phyloP scores from a whole-genome alignment of 2,888 invertebrate species.

The Horisme vitalbata region DNA sequence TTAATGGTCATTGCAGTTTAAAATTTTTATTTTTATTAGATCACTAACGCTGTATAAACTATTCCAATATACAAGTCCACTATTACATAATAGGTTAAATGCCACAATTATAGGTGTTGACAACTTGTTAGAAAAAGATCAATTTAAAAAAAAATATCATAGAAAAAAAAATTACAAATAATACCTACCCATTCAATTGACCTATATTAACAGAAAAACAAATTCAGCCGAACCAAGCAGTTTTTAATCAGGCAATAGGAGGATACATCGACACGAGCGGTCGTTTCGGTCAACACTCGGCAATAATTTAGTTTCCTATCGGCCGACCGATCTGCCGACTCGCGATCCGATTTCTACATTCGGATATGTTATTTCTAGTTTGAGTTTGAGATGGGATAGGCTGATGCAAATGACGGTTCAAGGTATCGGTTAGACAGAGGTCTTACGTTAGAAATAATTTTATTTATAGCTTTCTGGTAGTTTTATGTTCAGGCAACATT shows the following conservation, averaged over 20 bases:
- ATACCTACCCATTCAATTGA: too few relatives aligned
- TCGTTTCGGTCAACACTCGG: constrained; percentile 57
- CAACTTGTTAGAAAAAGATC: too few relatives aligned
- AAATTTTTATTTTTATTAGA: too few relatives aligned
- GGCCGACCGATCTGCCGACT: constrained; percentile 62
- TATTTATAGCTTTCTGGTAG: background rate
- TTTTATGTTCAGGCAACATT: too few relatives aligned
- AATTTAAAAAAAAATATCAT: too few relatives aligned
- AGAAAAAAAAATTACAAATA: too few relatives aligned
- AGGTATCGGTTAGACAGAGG: constrained; percentile 10
- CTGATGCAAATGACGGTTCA: constrained; percentile 30
- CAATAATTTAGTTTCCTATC: constrained; percentile 76
- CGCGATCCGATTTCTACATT: constrained; percentile 45
- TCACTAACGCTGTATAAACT: too few relatives aligned
- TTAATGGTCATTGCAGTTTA: too few relatives aligned
- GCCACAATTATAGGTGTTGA: too few relatives aligned
- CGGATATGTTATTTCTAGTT: constrained; percentile 29
- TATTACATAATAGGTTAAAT: too few relatives aligned
- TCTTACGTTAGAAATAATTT: constrained; percentile 3
- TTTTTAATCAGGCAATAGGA: background rate
- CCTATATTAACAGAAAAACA: too few relatives aligned
- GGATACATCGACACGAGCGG: constrained; percentile 25
- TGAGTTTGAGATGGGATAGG: constrained; percentile 30
- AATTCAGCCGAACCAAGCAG: background rate
- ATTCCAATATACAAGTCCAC: too few relatives aligned